A percentile compares a stretch with the other conserved stretches of the same genome.
Evolutionary conservation across 2,113 vertebrate genomes (phyloP).

Genomic region (Orthonyx spaldingii): DNA sequence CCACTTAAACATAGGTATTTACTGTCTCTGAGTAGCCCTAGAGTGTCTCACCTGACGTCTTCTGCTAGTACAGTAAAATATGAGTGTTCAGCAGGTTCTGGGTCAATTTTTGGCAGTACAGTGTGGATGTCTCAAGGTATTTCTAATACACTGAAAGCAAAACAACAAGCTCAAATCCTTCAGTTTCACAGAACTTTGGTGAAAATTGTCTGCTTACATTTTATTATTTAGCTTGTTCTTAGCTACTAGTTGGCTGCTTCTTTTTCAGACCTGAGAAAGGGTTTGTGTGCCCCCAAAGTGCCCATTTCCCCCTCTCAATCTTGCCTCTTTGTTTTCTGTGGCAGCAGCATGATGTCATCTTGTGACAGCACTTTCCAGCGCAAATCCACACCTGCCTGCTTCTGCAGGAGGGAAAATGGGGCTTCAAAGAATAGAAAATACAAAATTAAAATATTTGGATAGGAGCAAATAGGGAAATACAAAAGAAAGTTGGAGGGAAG

Average conservation of each 20-base stretch:
- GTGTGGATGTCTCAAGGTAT: background rate
- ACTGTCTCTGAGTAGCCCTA: background rate
- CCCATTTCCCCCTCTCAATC: background rate
- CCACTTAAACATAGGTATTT: background rate
- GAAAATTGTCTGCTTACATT: background rate
- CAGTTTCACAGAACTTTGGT: background rate
- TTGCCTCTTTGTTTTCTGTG: background rate
- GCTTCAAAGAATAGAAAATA: background rate
- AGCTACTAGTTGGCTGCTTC: background rate
- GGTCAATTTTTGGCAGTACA: background rate
- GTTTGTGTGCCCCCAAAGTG: background rate
- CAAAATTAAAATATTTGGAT: background rate
- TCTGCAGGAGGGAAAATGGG: background rate
- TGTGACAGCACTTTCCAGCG: background rate
- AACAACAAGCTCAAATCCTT: background rate
- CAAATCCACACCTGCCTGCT: background rate
- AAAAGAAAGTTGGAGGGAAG: background rate
- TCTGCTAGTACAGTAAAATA: background rate
- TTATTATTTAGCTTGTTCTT: background rate
- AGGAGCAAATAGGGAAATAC: background rate
- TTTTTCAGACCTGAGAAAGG: background rate
- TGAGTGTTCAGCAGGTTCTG: background rate
- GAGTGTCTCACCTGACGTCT: background rate
- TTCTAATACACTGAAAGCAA: background rate
- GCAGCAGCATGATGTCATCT: background rate